Evolutionary conservation across 1,140 invertebrate genomes (phyloP).

Genomic region (Myzus persicae): DNA sequence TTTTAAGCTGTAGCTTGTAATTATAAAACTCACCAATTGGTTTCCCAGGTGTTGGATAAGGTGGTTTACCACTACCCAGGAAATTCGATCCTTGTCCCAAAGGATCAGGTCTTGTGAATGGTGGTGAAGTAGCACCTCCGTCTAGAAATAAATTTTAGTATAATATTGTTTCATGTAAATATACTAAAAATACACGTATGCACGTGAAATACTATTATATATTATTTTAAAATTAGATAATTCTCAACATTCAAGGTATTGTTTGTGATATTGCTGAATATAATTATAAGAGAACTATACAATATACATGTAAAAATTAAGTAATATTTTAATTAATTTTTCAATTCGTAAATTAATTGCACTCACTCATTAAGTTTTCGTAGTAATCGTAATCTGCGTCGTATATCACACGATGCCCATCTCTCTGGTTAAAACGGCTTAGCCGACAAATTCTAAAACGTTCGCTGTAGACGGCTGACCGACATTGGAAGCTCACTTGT

Average conservation of each 20-base stretch:
- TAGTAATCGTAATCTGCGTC: slow-evolving; percentile 92
- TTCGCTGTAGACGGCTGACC: slow-evolving; percentile 87
- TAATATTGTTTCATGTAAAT: background rate
- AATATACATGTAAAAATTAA: background rate
- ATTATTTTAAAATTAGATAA: background rate
- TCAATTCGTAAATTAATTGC: background rate
- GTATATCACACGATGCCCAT: slow-evolving; percentile 87
- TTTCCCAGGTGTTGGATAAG: slow-evolving; percentile 63
- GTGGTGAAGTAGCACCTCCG: slow-evolving; percentile 22
- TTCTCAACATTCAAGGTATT: background rate
- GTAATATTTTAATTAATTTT: background rate
- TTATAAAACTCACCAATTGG: slow-evolving; percentile 57
- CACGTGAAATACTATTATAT: background rate
- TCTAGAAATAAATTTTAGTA: slow-evolving; percentile 21
- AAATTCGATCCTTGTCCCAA: slow-evolving; percentile 68
- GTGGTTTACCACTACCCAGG: slow-evolving; percentile 66
- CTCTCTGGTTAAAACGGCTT: slow-evolving; percentile 84
- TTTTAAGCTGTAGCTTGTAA: background rate
- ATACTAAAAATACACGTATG: background rate
- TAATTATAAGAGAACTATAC: background rate
- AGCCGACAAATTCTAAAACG: slow-evolving; percentile 82
- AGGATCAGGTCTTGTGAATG: slow-evolving; percentile 66
- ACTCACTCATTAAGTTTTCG: slow-evolving; percentile 67
- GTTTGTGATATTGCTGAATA: background rate
- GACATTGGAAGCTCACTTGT: slow-evolving; percentile 86